phyloP scores from a whole-genome alignment of 1,140 invertebrate species.

The Drosophila ambigua region DNA sequence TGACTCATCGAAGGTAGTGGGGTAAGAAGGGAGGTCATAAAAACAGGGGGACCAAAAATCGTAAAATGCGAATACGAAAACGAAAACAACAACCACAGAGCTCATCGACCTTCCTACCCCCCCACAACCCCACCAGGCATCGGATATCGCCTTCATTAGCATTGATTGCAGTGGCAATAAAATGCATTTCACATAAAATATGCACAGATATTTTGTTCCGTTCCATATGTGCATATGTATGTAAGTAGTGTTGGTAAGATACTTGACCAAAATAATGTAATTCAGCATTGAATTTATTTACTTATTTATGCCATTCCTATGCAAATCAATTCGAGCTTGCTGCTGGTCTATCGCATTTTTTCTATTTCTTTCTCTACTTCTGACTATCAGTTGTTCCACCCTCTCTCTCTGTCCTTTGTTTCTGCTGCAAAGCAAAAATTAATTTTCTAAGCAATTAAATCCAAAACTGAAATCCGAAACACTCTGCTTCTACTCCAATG shows the following conservation, averaged over 20 bases:
- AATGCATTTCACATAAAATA: slow-evolving; percentile 33
- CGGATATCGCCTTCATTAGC: slow-evolving; percentile 38
- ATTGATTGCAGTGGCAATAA: slow-evolving; percentile 54
- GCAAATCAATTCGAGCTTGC: slow-evolving; percentile 49
- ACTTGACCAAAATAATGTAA: slow-evolving; percentile 31
- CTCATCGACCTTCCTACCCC: slow-evolving; percentile 10
- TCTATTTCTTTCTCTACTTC: background rate
- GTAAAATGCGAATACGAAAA: slow-evolving; percentile 8
- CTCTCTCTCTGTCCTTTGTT: background rate
- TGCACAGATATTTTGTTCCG: background rate
- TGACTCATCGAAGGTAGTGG: too few species aligned
- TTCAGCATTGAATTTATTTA: slow-evolving; percentile 37
- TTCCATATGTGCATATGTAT: background rate
- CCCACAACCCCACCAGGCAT: background rate
- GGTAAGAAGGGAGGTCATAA: too few species aligned
- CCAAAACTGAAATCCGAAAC: slow-evolving; percentile 1
- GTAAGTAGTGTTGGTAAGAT: background rate
- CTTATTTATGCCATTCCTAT: slow-evolving; percentile 53
- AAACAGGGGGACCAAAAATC: too few species aligned
- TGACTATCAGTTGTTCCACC: too few species aligned
- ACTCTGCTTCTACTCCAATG: slow-evolving; percentile 22
- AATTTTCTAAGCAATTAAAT: slow-evolving; percentile 78
- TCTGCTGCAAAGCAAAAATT: slow-evolving; percentile 31
- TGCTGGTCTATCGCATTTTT: too few species aligned
- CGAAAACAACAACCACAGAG: slow-evolving; percentile 4